Percentiles rank a stretch among this genome's conserved stretches.
These are phyloP conservation scores for Pantherophis vulpinus DNA, from an alignment of 2,797 vertebrate species.

Conservation along the genomic window DNA sequence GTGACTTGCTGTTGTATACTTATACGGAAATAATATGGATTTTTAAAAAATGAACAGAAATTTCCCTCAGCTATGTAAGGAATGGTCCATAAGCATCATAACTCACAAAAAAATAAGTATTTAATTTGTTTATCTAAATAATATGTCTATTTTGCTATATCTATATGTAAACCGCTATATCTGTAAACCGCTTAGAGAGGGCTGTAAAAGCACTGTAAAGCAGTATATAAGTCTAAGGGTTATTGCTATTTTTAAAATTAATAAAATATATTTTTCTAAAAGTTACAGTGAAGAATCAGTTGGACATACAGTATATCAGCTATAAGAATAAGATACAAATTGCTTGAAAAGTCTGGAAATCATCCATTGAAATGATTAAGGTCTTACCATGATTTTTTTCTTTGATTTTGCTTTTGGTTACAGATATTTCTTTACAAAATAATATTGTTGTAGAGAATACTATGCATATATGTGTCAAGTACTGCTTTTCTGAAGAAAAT, in stretches of 20 bases:
- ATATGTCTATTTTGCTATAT: neutral
- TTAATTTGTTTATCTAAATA: neutral
- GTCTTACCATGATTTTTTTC: neutral
- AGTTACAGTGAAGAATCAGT: neutral
- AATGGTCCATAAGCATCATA: neutral
- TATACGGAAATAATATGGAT: neutral
- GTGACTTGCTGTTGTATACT: neutral
- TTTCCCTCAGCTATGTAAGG: neutral
- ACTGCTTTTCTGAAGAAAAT: neutral
- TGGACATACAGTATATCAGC: neutral
- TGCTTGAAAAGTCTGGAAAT: neutral
- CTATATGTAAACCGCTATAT: too few relatives aligned
- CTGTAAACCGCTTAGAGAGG: too few relatives aligned
- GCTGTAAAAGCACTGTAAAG: too few relatives aligned
- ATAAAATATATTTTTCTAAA: neutral
- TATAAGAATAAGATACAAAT: neutral
- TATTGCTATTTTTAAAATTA: neutral
- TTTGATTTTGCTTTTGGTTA: neutral
- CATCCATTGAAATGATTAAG: neutral
- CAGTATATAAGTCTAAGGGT: too few relatives aligned
- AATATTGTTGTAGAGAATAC: neutral
- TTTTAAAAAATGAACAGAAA: neutral
- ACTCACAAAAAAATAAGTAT: neutral
- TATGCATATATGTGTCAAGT: neutral
- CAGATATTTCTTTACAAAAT: neutral